Evolutionary conservation across 2,797 vertebrate species (phyloP), one percentile per base, ranked within the genome.

Genomic region (Sebastolobus altivelis): DNA sequence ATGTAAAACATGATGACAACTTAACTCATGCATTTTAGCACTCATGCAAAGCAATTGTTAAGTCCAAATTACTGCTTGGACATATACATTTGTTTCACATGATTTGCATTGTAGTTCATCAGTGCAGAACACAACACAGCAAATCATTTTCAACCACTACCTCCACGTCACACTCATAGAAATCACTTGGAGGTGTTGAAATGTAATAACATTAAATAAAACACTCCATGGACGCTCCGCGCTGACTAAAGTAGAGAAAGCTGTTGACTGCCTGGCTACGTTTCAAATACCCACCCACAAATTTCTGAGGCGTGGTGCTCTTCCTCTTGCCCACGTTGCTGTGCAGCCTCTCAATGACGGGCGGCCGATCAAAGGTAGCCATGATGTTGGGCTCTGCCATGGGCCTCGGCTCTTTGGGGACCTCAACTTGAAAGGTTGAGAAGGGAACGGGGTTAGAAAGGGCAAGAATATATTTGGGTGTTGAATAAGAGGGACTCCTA

Each of bases 291-390:
- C 89, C 81, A 99, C 99, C 99, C 92, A 99, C 97, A 97, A 99
- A 99, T 95, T 99, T 99, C 94, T 99, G 99, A 86, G 99, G 99
- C 65, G 97, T 98, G 93, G 97, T 98, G 95, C 98, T 99, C 97
- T 99, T 99, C 95, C 99, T 97, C 93, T 99, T 99, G 94, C 97
- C 98, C 94, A 99, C 96, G 79, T 96, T 98, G 94, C 95, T 97
- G 70, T 97, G 96, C 90, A 99, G 95, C 93, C 97, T 97, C 94
- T 99, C 98, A 92, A 99, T 99, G 90, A 99, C 98, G 83, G 98
- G 97, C 54, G 98, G 98, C 91, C 98, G 97, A 90, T 99, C 97
- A 92, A 98, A 99, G 89, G 96, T 91, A 79, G 96, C 94, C 95
- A 98, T 93, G 94, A 93, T 93, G 90, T 96, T 94, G 80, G 95